These are phyloP conservation scores for Allobates femoralis DNA, from an alignment of 2,797 vertebrate genomes.

Conservation along the genomic window DNA sequence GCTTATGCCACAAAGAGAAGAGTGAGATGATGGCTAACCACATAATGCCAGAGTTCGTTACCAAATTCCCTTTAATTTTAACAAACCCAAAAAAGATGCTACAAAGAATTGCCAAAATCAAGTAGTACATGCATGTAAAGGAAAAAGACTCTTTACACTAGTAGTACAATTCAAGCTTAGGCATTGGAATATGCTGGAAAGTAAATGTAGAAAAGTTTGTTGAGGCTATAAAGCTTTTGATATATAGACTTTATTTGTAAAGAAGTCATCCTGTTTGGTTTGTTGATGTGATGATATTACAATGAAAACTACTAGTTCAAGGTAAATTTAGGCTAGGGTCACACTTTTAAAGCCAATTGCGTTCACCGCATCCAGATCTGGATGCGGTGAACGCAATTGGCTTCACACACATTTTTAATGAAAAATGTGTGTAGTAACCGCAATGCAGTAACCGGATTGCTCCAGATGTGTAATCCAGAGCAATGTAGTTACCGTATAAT, in stretches of 20 bases:
- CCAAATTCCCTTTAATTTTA: conserved; percentile 35
- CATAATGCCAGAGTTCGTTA: conserved; percentile 46
- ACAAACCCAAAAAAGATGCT: conserved; percentile 20
- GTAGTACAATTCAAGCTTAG: background rate
- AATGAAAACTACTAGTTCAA: background rate
- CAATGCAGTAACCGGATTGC: too few relatives aligned
- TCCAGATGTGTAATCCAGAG: too few relatives aligned
- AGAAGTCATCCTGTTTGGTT: background rate
- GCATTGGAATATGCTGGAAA: background rate
- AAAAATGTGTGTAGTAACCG: too few relatives aligned
- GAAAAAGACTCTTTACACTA: background rate
- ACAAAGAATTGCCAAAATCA: conserved; percentile 20
- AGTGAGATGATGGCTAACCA: conserved; percentile 29
- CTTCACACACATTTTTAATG: too few relatives aligned
- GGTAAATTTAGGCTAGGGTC: too few relatives aligned
- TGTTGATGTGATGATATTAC: background rate
- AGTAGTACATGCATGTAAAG: conserved; percentile 12
- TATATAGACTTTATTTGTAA: conserved; percentile 1
- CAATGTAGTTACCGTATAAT: too few relatives aligned
- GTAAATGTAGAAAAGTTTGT: background rate
- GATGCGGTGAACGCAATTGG: too few relatives aligned
- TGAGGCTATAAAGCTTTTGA: background rate
- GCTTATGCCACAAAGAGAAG: conserved; percentile 36
- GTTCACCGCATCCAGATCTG: too few relatives aligned
- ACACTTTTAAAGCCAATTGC: too few relatives aligned